These are phyloP conservation scores for Thymelicus lineola DNA, from an alignment of 2,888 invertebrate genomes.

Conservation along the genomic window DNA sequence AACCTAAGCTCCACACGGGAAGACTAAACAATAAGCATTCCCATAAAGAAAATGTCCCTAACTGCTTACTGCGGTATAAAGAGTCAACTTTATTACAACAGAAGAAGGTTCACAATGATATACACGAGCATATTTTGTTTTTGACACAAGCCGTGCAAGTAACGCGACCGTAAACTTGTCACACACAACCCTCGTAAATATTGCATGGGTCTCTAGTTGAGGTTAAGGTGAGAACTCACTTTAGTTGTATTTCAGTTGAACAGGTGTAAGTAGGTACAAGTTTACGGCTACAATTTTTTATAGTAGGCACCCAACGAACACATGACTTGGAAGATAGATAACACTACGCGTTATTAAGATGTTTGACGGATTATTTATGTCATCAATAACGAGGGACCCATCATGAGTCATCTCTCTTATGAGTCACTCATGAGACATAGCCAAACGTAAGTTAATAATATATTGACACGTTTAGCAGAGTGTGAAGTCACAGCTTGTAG, in stretches of 20 bases:
- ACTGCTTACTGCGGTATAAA: not conserved
- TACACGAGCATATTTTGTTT: slow-evolving; percentile 23
- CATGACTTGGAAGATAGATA: no score
- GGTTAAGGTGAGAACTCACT: slow-evolving; percentile 32
- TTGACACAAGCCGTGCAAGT: slow-evolving; percentile 37
- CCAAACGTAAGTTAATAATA: no score
- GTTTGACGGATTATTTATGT: no score
- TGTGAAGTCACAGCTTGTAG: no score
- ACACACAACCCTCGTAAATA: slow-evolving; percentile 57
- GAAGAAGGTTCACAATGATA: slow-evolving; percentile 15
- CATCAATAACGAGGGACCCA: no score
- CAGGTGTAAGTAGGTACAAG: not conserved
- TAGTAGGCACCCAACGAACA: no score
- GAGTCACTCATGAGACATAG: no score
- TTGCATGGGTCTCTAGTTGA: slow-evolving; percentile 46
- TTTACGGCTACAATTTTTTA: not conserved
- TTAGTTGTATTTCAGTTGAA: not conserved
- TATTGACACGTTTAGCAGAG: no score
- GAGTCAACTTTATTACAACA: slow-evolving; percentile 18
- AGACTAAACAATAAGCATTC: slow-evolving; percentile 34
- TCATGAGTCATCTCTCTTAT: no score
- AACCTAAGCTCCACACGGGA: slow-evolving; percentile 25
- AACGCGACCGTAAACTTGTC: slow-evolving; percentile 57
- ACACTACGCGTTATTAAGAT: no score
- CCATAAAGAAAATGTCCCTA: slow-evolving; percentile 33